Percentiles rank a stretch among this genome's conserved stretches.
phyloP scores from a whole-genome alignment of 1,140 invertebrate genomes.

The Mactra quadrangularis region DNA sequence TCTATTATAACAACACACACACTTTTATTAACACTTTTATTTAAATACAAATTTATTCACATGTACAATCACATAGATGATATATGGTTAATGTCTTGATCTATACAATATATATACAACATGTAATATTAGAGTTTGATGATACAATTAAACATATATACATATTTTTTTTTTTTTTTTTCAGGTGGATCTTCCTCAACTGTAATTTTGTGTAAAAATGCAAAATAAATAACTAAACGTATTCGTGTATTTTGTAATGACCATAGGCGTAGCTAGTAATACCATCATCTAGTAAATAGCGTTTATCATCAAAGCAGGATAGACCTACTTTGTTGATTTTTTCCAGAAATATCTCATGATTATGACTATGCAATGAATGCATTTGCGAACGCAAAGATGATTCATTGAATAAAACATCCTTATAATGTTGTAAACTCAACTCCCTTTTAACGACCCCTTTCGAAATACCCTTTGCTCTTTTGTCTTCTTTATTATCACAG shows the following conservation, averaged over 20 bases:
- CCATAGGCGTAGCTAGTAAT: slow-evolving; percentile 37
- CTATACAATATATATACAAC: background rate
- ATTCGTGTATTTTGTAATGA: slow-evolving; percentile 23
- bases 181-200: background rate
- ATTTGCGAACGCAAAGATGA: slow-evolving; percentile 13
- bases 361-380: slow-evolving; percentile 11
- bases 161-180: slow-evolving; percentile 6
- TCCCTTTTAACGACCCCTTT: slow-evolving; percentile 15
- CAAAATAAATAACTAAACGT: background rate
- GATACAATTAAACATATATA: background rate
- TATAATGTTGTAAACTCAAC: slow-evolving; percentile 21
- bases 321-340: slow-evolving; percentile 14
- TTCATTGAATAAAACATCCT: slow-evolving; percentile 11
- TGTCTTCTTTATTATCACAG: slow-evolving; percentile 63
- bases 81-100: background rate
- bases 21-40: too few relatives aligned
- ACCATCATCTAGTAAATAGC: slow-evolving; percentile 13
- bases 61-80: too few relatives aligned
- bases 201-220: background rate
- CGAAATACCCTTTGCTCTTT: slow-evolving; percentile 63
- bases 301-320: slow-evolving; percentile 40
- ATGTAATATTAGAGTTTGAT: background rate
- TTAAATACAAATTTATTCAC: too few relatives aligned
- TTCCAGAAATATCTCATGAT: slow-evolving; percentile 21
- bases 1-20: too few relatives aligned